A percentile compares a stretch with the other conserved stretches of the same genome.
These are phyloP conservation scores for Lycaena phlaeas DNA, from an alignment of 2,888 invertebrate species.

Conservation along the genomic window DNA sequence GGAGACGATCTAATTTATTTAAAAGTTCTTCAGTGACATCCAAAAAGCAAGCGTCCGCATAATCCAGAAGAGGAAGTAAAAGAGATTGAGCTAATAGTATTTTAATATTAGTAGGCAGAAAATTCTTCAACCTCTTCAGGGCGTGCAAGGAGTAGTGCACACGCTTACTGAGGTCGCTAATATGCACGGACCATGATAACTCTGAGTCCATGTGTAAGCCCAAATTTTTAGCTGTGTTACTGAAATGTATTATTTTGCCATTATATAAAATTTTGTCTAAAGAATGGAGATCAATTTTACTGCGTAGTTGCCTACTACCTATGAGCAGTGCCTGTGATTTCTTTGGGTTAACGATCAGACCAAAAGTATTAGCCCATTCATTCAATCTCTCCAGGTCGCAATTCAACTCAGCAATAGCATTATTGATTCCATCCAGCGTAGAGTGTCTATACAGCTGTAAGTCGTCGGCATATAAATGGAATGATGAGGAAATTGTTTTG, in stretches of 20 bases:
- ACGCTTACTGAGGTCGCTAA: background rate
- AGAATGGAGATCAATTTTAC: background rate
- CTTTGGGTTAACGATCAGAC: background rate
- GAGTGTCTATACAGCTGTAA: background rate
- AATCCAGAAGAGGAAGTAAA: conserved; percentile 7
- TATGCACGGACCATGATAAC: background rate
- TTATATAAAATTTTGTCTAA: background rate
- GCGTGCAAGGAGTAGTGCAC: conserved; percentile 1
- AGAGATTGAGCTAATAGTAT: conserved; percentile 5
- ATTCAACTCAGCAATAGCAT: background rate
- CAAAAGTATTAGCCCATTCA: background rate
- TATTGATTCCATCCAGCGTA: background rate
- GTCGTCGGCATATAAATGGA: background rate
- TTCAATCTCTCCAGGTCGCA: background rate
- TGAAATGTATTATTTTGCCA: background rate
- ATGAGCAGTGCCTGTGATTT: background rate
- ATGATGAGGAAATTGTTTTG: background rate
- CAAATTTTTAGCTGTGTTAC: background rate
- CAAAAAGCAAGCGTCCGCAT: background rate
- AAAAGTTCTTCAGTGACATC: background rate
- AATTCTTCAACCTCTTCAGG: conserved; percentile 4
- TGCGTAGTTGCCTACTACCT: background rate
- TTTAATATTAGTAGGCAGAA: conserved; percentile 5
- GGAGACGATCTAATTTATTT: background rate
- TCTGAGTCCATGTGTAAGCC: background rate